Base-by-base conservation (phyloP, 2,797 vertebrate genomes). In the Eulemur albifrons region DNA sequence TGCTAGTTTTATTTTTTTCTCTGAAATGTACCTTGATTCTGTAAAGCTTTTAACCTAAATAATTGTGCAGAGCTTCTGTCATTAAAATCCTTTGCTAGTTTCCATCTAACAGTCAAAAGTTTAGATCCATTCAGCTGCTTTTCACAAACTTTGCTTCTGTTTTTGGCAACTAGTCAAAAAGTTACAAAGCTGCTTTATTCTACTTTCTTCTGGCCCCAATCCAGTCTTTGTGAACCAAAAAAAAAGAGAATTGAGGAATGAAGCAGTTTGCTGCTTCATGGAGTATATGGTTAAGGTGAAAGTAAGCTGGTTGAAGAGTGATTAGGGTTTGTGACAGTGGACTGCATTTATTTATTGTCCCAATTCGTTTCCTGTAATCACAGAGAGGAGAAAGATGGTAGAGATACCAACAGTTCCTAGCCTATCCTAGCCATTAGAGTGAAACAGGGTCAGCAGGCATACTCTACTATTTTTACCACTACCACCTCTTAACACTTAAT, bases 111-210 rank as follows among this genome's bases (percentile, higher is more conserved):
- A 91, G 40, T 77, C 20, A 17, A 67, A 81, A 75, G 23, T 79
- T 96, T 72, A 87, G 59, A 30, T 59, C 1, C 8, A 25, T 82
- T 95, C 75, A 82, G 43, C 82, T 88, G 65, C 35, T 91, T 95
- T 79, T 89, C 43, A 70, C 40, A 80, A 76, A 59, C 38, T 61
- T 72, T 61, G 50, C 38, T 83, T 92, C 79, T 95, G n/a, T 80
- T 85, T 50, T 95, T 97, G 92, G 88, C 88, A 95, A 7, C 45
- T 94, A 75, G 69, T 85, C 85, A 86, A 67, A 88, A 90, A 30
- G 20, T 94, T 92, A 92, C 93, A 93, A 83, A 94, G 67, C 72
- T 93, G 48, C 69, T 95, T 96, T 97, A 95, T 87, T 92, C 94
- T 92, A 2, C 50, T 88, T 77, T 92, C 50, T 95, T 96, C 63